Evolutionary conservation across 2,888 invertebrate species (phyloP), one percentile per base, ranked within the genome.

Genomic region (Thereva unica): DNA sequence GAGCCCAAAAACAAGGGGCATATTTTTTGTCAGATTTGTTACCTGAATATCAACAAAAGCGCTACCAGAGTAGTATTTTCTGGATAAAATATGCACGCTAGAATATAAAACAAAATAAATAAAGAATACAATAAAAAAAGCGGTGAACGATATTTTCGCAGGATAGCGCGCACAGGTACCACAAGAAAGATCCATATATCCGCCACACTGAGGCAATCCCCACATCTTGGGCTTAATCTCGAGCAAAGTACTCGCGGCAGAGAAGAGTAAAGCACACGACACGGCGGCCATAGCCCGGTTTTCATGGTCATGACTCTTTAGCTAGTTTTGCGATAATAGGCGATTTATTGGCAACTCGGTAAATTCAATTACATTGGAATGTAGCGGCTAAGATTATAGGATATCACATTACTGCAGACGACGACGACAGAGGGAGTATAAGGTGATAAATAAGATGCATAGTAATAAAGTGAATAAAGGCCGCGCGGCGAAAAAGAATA

Each of bases 361-460:
- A 69, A 69, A 69, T 69, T 69, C 69, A 69, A 69, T 69, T 69
- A 69, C 69, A 69, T 66, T 66, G 69, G 69, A 69, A 69, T 69
- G 67, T 68, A 69, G 67, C 69, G 67, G 69, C 64, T 55, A 52
- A 68, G 67, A 69, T 69, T 69, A 67, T 69, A 67, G 67, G 66
- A 67, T 69, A 69, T 69, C 69, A 57, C 69, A 52, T 68, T 69
- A 68, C 67, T 67, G 66, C 56, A 23, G 23, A 23, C 23, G 23
- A 23, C n/a, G 64, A 66, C 66, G 66, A 59, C 59, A 66, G 45
- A 66, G 59, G 57, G 57, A 42, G 57, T 57, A 9, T 34, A 50
- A 66, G 66, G 66, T 66, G 66, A 66, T 66, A 66, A 66, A 66
- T 66, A 66, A 66, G 66, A 66, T 57, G 57, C 66, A 66, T 57